Conservation (phyloP, 2,797 vertebrate species). For the Apodemus agrarius region DNA sequence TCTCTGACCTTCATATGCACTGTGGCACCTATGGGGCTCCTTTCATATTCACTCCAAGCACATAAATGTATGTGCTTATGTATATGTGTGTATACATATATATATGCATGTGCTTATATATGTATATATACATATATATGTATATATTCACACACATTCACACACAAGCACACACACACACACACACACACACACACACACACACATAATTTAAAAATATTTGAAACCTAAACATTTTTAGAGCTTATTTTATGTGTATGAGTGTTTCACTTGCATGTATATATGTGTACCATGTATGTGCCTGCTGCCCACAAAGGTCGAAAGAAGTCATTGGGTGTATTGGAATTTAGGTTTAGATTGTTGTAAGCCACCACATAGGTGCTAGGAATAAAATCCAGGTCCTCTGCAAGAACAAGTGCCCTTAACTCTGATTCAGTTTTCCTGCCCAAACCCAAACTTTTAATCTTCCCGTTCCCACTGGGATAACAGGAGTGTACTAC, state of each 20-base stretch:
- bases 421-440: background rate
- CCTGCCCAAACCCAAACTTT: background rate
- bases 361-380: background rate
- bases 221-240: background rate
- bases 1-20: background rate
- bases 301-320: background rate
- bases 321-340: background rate
- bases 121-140: background rate
- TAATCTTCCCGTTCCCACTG: background rate
- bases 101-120: no score
- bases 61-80: background rate
- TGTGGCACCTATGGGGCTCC: background rate
- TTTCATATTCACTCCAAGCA: background rate
- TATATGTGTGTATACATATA: no score
- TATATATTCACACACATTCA: no score
- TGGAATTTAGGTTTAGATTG: background rate
- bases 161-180: no score
- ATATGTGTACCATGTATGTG: background rate
- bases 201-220: background rate
- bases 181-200: no score
- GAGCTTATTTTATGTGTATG: background rate
- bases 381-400: background rate
- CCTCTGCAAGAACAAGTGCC: background rate
- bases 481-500: background rate
- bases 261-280: background rate